Base-by-base conservation (phyloP, 2,113 vertebrate genomes). In the Phyllopteryx taeniolatus region DNA sequence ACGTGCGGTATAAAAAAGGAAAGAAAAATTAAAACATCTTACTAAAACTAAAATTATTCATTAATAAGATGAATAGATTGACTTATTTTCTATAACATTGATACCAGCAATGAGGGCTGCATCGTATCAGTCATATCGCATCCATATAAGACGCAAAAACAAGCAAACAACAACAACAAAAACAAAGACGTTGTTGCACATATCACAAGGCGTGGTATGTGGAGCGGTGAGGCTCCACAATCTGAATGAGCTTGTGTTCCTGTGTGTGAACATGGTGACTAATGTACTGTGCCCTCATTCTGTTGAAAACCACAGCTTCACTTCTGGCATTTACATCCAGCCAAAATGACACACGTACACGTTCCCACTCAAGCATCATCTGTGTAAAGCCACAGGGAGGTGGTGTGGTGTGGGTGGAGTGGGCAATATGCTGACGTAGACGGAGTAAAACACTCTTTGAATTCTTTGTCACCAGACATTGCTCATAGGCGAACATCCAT, bases 381-480 rank as follows among this genome's bases (percentile, higher is more conserved):
- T 43, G 57, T 0, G 56, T 33, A 27, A 53, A 57, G 70, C 31
- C 6, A 56, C 2, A 1, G 2, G 71, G 49, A 63, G 61, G 71
- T 22, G 76, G 67, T 33, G 61, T 73, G 56, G 7, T 5, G 59
- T 33, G 42, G 17, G 42, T 42, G 4, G 62, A 35, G 35, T 20
- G 71, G 59, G 56, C 57, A 68, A 53, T 1, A 9, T 31, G n/a
- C 69, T 80, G 85, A 87, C 77, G 75, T 68, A 70, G 72, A 78
- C 57, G 46, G 10, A 49, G 17, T 60, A 27, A 15, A 65, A 81
- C 72, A 67, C 22, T 43, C 44, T 72, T 70, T 61, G 67, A 15
- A 62, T 77, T 31, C 62, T 81, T 73, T 81, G n/a, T 82, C 83
- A 80, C 77, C 62, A 66, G 33, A 60, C 47, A 71, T 84, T 84